These are phyloP conservation scores for Phyllotis vaccarum DNA, from an alignment of 2,797 vertebrate genomes.

Conservation along the genomic window DNA sequence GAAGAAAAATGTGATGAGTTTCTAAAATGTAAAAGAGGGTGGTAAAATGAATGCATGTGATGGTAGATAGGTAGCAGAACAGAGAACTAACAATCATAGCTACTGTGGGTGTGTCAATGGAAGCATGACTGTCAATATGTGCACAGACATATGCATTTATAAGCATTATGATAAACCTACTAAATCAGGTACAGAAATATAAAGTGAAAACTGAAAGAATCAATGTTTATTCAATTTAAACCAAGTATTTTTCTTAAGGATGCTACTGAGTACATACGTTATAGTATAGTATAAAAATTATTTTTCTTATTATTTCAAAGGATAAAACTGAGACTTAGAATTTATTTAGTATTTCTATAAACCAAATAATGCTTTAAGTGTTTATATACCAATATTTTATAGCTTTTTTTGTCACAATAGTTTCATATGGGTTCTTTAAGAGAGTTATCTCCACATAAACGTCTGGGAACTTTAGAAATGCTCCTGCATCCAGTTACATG, in stretches of 20 bases:
- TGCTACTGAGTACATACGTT: neutral
- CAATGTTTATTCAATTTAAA: neutral
- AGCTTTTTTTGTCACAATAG: neutral
- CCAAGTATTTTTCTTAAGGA: neutral
- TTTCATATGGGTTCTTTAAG: neutral
- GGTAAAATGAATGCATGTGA: neutral
- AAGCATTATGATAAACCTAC: neutral
- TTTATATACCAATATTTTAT: slow-evolving; percentile 10
- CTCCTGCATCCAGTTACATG: neutral
- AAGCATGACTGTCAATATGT: neutral
- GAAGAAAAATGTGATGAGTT: neutral
- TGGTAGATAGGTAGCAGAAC: neutral
- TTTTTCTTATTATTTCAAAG: neutral
- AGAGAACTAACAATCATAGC: neutral
- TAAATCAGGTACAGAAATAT: neutral
- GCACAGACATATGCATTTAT: neutral
- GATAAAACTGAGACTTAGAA: neutral
- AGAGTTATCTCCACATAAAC: neutral
- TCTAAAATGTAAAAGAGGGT: neutral
- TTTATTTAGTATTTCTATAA: neutral
- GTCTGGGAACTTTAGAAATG: neutral
- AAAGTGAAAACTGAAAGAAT: slow-evolving; percentile 20
- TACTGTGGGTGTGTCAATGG: neutral
- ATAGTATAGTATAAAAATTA: neutral
- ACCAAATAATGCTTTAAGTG: neutral